Conservation (phyloP, 2,888 invertebrate species). For the Octodonta nipae region DNA sequence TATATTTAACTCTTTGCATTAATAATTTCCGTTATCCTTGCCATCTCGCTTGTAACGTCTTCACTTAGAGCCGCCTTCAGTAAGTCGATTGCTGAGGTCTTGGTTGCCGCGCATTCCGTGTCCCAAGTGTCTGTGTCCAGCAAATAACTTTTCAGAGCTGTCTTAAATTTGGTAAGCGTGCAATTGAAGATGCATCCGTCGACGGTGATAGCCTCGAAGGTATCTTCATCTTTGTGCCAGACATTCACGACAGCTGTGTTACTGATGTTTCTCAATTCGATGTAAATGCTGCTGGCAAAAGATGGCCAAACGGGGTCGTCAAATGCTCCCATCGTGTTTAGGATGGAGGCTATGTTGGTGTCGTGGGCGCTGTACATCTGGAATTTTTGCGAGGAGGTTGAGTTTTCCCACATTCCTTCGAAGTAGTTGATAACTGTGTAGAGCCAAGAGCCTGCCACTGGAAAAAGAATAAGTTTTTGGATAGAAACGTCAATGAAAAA, state of each 20-base stretch:
- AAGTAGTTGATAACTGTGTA: not conserved
- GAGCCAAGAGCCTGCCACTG: not conserved
- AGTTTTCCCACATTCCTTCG: not conserved
- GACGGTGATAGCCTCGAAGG: conserved; percentile 3
- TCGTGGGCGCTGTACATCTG: conserved; percentile 11
- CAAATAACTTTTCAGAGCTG: not conserved
- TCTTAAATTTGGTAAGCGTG: conserved; percentile 4
- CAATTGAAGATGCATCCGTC: conserved; percentile 7
- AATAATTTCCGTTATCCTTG: too few species aligned
- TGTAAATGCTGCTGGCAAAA: conserved; percentile 9
- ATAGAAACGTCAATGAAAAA: not conserved
- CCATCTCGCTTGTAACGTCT: too few species aligned
- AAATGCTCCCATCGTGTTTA: conserved; percentile 9
- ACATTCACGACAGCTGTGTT: conserved; percentile 5
- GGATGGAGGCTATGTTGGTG: conserved; percentile 6
- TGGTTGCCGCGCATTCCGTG: not conserved
- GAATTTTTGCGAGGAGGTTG: conserved; percentile 3
- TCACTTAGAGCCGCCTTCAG: too few species aligned
- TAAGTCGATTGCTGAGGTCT: not conserved
- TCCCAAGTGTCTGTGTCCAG: conserved; percentile 3
- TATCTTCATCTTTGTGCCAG: conserved; percentile 6
- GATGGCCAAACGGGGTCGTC: conserved; percentile 3
- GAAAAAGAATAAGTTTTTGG: not conserved
- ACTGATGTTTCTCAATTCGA: conserved; percentile 5
- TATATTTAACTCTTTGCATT: too few species aligned